These are phyloP conservation scores for Pogonomyrmex barbatus DNA, from an alignment of 1,140 invertebrate genomes.

Conservation along the genomic window DNA sequence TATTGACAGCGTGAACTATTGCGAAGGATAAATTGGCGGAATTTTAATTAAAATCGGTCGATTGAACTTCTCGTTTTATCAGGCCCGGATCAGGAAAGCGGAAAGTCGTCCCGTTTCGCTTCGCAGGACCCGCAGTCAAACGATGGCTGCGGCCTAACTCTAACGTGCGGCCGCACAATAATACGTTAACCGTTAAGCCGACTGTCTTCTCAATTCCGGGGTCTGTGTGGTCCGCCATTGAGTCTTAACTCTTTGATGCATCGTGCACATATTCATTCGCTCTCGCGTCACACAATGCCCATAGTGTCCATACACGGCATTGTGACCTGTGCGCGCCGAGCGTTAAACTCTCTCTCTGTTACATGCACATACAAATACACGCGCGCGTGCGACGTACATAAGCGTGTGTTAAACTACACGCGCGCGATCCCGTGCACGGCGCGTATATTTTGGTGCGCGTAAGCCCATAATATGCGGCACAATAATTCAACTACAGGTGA, in stretches of 20 bases:
- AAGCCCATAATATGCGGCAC: conserved; percentile 67
- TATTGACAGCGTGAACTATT: background rate
- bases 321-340: conserved; percentile 77
- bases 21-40: background rate
- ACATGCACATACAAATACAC: conserved; percentile 1
- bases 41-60: conserved; percentile 56
- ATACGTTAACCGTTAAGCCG: conserved; percentile 80
- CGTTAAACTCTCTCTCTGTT: conserved; percentile 79
- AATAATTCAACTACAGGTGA: conserved; percentile 75
- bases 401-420: too few relatives aligned
- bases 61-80: conserved; percentile 19
- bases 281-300: conserved; percentile 77
- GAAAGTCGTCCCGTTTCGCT: conserved; percentile 41
- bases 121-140: conserved; percentile 61
- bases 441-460: conserved; percentile 10
- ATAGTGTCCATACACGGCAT: conserved; percentile 80
- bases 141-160: conserved; percentile 60
- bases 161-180: conserved; percentile 73
- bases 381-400: background rate
- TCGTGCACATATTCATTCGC: conserved; percentile 80
- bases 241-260: conserved; percentile 82
- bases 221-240: conserved; percentile 80
- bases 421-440: too few relatives aligned
- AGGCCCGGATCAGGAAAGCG: conserved; percentile 46
- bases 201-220: conserved; percentile 79